These are phyloP conservation scores for Channa striata DNA, from an alignment of 2,797 vertebrate species.

Conservation along the genomic window DNA sequence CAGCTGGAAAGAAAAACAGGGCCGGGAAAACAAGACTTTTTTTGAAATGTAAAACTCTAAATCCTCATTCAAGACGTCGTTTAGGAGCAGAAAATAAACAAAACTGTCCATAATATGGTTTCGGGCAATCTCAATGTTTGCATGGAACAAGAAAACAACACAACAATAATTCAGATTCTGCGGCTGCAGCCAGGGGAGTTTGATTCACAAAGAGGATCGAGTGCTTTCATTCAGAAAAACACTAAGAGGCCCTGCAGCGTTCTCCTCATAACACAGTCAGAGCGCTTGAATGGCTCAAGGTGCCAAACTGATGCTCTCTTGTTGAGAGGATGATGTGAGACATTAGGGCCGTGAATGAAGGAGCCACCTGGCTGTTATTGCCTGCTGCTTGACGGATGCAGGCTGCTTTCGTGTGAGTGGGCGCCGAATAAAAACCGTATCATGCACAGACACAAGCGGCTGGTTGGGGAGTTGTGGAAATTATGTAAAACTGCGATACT, in stretches of 20 bases:
- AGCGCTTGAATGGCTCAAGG: not conserved
- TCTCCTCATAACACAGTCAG: no score
- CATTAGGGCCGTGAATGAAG: not conserved
- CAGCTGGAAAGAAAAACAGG: conserved; percentile 2
- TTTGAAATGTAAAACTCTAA: not conserved
- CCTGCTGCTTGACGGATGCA: conserved; percentile 13
- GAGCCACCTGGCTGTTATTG: not conserved
- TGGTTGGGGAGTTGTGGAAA: not conserved
- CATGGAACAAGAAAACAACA: not conserved
- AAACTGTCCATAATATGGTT: not conserved
- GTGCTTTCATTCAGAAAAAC: conserved; percentile 16
- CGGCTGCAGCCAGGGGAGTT: not conserved
- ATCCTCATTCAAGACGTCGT: not conserved
- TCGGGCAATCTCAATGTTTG: not conserved
- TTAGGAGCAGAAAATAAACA: conserved; percentile 1
- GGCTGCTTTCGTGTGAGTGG: not conserved
- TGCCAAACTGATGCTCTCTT: conserved; percentile 1
- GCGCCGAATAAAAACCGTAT: conserved; percentile 8
- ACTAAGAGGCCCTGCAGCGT: no score
- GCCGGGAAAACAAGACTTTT: not conserved
- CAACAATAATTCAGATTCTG: not conserved
- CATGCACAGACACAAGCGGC: not conserved
- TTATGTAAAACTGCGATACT: conserved; percentile 9
- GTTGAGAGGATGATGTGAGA: conserved; percentile 10
- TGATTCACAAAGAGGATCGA: conserved; percentile 8